These are phyloP conservation scores for Dioctria linearis DNA, from an alignment of 2,888 invertebrate genomes.

Conservation along the genomic window DNA sequence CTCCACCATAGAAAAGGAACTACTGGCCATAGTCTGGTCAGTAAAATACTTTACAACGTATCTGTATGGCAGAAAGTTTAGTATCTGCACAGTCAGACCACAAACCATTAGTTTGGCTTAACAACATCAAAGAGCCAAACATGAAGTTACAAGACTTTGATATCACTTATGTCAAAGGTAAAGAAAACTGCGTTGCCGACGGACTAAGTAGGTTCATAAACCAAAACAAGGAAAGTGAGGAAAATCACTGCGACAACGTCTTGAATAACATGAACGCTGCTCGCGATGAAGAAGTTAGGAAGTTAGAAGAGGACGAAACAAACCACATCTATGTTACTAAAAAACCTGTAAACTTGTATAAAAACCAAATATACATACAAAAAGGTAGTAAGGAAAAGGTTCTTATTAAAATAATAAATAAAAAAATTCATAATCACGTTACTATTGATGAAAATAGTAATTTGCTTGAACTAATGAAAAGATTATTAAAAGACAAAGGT, in stretches of 20 bases:
- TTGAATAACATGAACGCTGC: background rate
- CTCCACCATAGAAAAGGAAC: too few relatives aligned
- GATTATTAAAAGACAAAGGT: too few relatives aligned
- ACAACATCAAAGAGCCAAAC: conserved; percentile 27
- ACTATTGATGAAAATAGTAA: conserved; percentile 36
- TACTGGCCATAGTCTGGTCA: too few relatives aligned
- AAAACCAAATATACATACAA: conserved; percentile 30
- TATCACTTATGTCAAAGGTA: conserved; percentile 34
- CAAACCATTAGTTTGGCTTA: conserved; percentile 9
- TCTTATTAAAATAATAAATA: conserved; percentile 30
- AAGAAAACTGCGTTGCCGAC: conserved; percentile 45
- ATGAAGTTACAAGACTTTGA: conserved; percentile 22
- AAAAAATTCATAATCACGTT: conserved; percentile 12
- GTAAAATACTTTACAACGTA: too few relatives aligned
- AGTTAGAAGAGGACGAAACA: conserved; percentile 29
- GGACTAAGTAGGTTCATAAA: conserved; percentile 32
- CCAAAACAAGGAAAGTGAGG: background rate
- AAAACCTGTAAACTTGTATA: conserved; percentile 25
- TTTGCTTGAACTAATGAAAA: conserved; percentile 53
- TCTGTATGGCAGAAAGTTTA: conserved; percentile 23
- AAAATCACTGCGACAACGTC: background rate
- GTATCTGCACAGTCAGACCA: conserved; percentile 14
- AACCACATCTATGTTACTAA: conserved; percentile 23
- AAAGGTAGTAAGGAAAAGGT: conserved; percentile 20
- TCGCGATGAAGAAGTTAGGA: background rate